Percentiles rank a stretch among this genome's conserved stretches.
Evolutionary conservation across 2,797 vertebrate species (phyloP).

Genomic region (Trachops cirrhosus): DNA sequence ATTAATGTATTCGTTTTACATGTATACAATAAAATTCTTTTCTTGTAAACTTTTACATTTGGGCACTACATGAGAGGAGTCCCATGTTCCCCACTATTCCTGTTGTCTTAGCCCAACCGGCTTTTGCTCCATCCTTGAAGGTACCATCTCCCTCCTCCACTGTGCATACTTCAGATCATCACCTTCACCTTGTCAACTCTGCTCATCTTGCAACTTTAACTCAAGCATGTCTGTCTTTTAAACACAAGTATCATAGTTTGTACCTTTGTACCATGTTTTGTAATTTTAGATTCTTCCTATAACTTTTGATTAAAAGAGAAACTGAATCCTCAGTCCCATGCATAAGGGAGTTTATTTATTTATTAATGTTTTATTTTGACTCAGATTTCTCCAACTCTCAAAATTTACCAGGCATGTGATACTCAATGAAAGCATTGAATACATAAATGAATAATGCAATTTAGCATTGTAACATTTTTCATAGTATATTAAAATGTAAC

Average conservation of each 20-base stretch:
- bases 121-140: not conserved
- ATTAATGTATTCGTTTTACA: not conserved
- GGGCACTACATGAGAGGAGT: not conserved
- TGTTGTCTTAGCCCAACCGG: too few relatives aligned
- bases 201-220: not conserved
- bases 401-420: not conserved
- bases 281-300: not conserved
- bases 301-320: not conserved
- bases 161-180: not conserved
- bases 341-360: not conserved
- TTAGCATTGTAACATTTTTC: not conserved
- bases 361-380: not conserved
- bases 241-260: not conserved
- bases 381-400: not conserved
- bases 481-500: not conserved
- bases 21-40: not conserved
- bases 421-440: not conserved
- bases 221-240: not conserved
- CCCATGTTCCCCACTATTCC: fast-evolving
- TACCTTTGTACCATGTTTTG: not conserved
- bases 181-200: not conserved
- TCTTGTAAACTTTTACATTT: not conserved
- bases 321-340: not conserved
- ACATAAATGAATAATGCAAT: not conserved
- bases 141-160: fast-evolving